phyloP scores from a whole-genome alignment of 2,888 invertebrate species.

The Trimorus sp. region DNA sequence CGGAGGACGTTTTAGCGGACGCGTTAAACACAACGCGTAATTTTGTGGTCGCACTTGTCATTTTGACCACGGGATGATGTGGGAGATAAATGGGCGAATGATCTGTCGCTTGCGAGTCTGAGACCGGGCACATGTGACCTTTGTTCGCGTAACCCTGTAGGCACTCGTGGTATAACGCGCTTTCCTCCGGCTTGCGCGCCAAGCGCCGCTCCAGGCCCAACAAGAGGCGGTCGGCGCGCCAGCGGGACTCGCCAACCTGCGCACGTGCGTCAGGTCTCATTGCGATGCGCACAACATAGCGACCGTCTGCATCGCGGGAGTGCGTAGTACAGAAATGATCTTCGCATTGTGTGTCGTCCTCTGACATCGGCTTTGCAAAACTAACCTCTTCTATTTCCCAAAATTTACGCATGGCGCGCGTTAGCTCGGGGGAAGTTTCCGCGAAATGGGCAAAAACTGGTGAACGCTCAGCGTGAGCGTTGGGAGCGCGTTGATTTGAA shows the following conservation, averaged over 20 bases:
- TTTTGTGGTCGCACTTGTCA: too few relatives aligned
- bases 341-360: not conserved
- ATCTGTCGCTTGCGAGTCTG: too few relatives aligned
- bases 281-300: not conserved
- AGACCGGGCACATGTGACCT: not conserved
- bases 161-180: not conserved
- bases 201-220: not conserved
- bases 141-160: not conserved
- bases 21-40: too few relatives aligned
- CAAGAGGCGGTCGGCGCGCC: not conserved
- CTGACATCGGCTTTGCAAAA: too few relatives aligned
- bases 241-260: not conserved
- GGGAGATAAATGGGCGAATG: too few relatives aligned
- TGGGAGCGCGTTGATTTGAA: too few relatives aligned
- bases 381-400: not conserved
- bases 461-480: too few relatives aligned
- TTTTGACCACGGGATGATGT: too few relatives aligned
- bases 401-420: not conserved
- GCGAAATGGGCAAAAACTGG: too few relatives aligned
- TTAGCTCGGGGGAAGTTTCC: too few relatives aligned
- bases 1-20: too few relatives aligned
- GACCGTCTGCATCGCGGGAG: not conserved
- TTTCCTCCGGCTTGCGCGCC: not conserved
- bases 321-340: not conserved
- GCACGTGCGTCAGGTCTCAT: not conserved